These are phyloP conservation scores for Podarcis muralis DNA, from an alignment of 2,113 vertebrate genomes.

Conservation along the genomic window DNA sequence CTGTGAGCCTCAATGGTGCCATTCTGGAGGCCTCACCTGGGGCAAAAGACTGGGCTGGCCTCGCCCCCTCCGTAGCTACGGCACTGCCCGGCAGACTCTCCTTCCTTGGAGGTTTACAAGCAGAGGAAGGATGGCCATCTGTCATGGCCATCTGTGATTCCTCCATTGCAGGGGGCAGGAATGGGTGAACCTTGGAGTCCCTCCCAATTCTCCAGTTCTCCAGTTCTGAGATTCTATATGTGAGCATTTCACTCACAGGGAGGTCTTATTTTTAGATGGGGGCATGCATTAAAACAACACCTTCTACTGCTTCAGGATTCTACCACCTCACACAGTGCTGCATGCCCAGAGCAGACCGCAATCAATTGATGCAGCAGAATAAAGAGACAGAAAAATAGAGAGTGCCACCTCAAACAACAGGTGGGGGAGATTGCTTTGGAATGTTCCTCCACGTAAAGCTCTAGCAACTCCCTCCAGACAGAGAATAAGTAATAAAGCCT, in stretches of 20 bases:
- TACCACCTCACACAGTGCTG: background rate
- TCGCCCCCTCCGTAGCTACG: no score
- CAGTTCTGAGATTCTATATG: no score
- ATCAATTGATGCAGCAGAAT: background rate
- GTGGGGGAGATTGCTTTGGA: background rate
- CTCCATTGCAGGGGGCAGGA: no score
- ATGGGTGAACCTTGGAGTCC: no score
- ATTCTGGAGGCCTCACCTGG: no score
- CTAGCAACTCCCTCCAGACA: background rate
- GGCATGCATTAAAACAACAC: background rate
- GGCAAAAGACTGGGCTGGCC: no score
- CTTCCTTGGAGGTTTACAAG: no score
- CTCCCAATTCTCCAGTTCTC: no score
- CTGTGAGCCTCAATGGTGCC: no score
- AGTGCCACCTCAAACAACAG: background rate
- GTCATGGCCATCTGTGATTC: no score
- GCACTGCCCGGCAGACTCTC: no score
- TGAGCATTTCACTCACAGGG: background rate
- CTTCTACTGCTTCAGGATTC: background rate
- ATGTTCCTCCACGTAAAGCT: background rate
- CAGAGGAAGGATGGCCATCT: no score
- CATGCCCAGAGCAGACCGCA: background rate
- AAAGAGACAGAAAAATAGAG: background rate
- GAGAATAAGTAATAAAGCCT: background rate
- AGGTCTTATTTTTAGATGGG: background rate